Conservation (phyloP, 2,888 invertebrate species). For the Timema podura region DNA sequence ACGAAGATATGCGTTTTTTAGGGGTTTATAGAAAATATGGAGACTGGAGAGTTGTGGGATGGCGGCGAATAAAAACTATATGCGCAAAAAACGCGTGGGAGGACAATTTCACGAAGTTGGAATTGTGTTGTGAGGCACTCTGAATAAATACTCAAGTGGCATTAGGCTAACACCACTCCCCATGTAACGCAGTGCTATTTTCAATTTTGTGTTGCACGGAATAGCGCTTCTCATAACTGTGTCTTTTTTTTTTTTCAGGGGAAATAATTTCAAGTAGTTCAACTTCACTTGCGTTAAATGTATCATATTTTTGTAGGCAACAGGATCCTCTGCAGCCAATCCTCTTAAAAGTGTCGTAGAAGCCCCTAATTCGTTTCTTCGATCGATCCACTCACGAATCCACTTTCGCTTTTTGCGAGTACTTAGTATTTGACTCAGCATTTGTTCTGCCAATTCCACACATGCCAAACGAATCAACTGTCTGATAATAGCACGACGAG, state of each 20-base stretch:
- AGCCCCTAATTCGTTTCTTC: not conserved
- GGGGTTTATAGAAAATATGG: no score
- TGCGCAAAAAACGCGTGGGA: no score
- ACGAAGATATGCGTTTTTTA: no score
- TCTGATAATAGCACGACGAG: no score
- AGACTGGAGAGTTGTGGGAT: no score
- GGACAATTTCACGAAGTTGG: not conserved
- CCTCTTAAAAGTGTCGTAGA: not conserved
- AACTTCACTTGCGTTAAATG: not conserved
- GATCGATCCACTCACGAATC: no score
- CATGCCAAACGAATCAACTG: no score
- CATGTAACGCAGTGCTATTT: not conserved
- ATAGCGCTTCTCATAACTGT: not conserved
- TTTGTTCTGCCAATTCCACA: no score
- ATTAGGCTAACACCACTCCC: not conserved
- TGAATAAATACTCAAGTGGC: not conserved
- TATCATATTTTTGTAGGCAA: not conserved
- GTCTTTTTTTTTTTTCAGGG: not conserved
- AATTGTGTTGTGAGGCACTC: not conserved
- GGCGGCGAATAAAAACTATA: no score
- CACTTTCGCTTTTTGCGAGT: no score
- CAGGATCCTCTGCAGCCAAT: not conserved
- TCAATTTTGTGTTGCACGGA: not conserved
- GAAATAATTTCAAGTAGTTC: not conserved
- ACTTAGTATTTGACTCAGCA: no score